These are phyloP conservation scores for Noctua janthe DNA, from an alignment of 2,888 invertebrate genomes.

Conservation along the genomic window DNA sequence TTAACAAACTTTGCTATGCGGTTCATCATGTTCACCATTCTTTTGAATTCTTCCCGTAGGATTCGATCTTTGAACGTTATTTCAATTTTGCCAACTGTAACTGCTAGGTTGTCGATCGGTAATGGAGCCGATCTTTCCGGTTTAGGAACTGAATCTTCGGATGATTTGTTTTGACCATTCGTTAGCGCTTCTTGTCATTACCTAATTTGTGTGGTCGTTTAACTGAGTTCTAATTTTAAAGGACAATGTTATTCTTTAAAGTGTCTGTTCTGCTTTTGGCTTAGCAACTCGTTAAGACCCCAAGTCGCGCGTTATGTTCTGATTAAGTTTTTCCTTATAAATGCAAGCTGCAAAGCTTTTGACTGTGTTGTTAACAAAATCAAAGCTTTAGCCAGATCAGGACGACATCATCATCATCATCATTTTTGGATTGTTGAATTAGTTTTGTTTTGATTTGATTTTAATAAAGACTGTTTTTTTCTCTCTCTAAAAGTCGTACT, in stretches of 20 bases:
- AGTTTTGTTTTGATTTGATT: too few relatives aligned
- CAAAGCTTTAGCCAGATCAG: constrained; percentile 2
- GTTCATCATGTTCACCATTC: constrained; percentile 41
- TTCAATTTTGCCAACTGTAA: constrained; percentile 32
- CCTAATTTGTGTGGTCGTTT: constrained; percentile 36
- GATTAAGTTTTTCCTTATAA: background rate
- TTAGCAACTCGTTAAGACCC: background rate
- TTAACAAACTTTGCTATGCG: constrained; percentile 68
- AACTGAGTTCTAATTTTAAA: constrained; percentile 27
- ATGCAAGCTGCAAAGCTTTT: background rate
- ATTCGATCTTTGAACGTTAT: constrained; percentile 4
- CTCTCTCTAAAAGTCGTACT: too few relatives aligned
- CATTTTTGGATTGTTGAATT: too few relatives aligned
- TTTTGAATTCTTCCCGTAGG: constrained; percentile 16
- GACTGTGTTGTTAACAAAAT: background rate
- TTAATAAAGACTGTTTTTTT: too few relatives aligned
- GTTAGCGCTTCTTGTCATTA: constrained; percentile 76
- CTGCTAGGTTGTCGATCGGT: constrained; percentile 18
- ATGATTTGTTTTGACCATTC: constrained; percentile 82
- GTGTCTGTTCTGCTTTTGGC: background rate
- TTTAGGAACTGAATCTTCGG: constrained; percentile 69
- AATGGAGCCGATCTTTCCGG: constrained; percentile 71
- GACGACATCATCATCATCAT: background rate
- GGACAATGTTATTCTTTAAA: constrained; percentile 21
- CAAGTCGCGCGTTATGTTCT: background rate